Evolutionary conservation across 2,113 vertebrate species (phyloP).

Genomic region (Porphyrio hochstetteri): DNA sequence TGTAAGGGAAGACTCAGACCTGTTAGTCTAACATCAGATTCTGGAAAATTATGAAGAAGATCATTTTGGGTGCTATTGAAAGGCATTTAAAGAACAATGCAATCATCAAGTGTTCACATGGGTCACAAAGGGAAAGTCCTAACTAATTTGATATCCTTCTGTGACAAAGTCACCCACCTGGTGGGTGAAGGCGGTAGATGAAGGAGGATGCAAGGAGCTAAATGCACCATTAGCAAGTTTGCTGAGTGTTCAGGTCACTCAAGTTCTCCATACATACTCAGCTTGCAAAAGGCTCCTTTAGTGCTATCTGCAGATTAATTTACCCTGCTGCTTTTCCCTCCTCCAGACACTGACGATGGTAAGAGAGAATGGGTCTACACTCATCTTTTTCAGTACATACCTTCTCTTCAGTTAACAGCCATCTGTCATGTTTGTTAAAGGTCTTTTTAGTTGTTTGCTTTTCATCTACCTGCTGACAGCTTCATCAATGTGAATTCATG

Average conservation of each 20-base stretch:
- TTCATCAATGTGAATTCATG: background rate
- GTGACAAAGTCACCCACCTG: background rate
- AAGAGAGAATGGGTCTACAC: background rate
- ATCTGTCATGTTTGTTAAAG: background rate
- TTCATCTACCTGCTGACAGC: background rate
- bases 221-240: background rate
- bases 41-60: background rate
- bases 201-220: too few relatives aligned
- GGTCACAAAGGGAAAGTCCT: background rate
- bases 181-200: background rate
- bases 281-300: background rate
- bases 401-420: background rate
- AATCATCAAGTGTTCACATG: background rate
- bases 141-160: background rate
- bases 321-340: background rate
- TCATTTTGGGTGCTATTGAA: background rate
- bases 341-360: background rate
- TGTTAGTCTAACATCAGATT: background rate
- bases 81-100: background rate
- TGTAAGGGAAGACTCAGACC: background rate
- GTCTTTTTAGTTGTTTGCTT: background rate
- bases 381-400: background rate
- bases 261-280: background rate
- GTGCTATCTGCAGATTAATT: background rate
- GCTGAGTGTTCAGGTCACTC: background rate